Percentiles rank a stretch among this genome's conserved stretches.
phyloP scores from a whole-genome alignment of 2,888 invertebrate species.

The Perizoma affinitatum region DNA sequence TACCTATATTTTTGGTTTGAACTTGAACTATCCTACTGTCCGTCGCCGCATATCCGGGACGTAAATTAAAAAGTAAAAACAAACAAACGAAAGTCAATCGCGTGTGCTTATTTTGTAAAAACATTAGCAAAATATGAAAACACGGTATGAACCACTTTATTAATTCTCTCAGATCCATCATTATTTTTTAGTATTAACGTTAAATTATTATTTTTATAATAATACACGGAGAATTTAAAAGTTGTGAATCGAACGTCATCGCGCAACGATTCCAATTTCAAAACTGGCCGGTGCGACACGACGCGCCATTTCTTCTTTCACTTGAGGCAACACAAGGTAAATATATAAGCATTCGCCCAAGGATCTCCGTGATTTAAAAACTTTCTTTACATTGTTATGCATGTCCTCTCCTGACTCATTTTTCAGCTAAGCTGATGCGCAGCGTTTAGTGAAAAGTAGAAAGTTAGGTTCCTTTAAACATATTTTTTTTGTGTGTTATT shows the following conservation, averaged over 20 bases:
- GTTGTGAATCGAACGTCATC: conserved; percentile 49
- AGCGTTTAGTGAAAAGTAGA: conserved; percentile 32
- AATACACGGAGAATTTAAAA: conserved; percentile 25
- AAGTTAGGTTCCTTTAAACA: conserved; percentile 23
- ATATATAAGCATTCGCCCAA: conserved; percentile 4
- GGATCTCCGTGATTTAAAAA: conserved; percentile 29
- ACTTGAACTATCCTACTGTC: conserved; percentile 22
- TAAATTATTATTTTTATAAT: conserved; percentile 30
- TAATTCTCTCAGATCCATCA: conserved; percentile 78
- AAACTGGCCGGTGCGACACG: conserved; percentile 41
- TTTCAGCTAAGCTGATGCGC: conserved; percentile 34
- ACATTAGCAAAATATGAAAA: conserved; percentile 65
- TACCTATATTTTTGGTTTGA: conserved; percentile 42
- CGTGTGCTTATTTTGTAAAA: conserved; percentile 22
- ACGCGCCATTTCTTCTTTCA: conserved; percentile 72
- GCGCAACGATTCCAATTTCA: conserved; percentile 41
- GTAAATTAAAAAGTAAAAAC: conserved; percentile 35
- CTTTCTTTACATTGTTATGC: conserved; percentile 65
- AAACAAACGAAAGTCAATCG: conserved; percentile 37
- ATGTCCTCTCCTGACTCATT: conserved; percentile 50
- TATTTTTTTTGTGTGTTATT: conserved; percentile 15
- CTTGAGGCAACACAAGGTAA: conserved; percentile 40
- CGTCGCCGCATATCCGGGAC: conserved; percentile 27
- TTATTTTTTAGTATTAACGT: conserved; percentile 38
- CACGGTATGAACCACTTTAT: conserved; percentile 81